Evolutionary conservation across 2,113 vertebrate genomes (phyloP).

Genomic region (Oxyruncus cristatus): DNA sequence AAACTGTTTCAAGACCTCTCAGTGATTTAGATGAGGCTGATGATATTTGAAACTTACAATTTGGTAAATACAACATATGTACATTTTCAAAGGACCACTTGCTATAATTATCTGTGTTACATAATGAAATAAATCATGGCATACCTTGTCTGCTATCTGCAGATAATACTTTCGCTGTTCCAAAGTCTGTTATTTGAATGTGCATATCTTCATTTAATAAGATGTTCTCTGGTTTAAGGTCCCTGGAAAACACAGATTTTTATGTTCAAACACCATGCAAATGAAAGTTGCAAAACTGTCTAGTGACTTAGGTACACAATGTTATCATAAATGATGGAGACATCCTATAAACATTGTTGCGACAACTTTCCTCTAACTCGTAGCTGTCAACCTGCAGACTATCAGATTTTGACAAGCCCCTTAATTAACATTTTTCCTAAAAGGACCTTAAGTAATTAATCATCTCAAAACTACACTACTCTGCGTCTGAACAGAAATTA

Average conservation of each 20-base stretch:
- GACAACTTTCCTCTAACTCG: not conserved
- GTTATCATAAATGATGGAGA: not conserved
- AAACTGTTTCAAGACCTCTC: not conserved
- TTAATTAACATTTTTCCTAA: not conserved
- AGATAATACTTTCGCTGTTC: conserved; percentile 95
- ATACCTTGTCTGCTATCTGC: conserved; percentile 95
- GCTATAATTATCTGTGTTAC: not conserved
- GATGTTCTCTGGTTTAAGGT: conserved; percentile 98
- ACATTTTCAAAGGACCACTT: conserved; percentile 22
- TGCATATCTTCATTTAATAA: conserved; percentile 98
- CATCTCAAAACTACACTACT: not conserved
- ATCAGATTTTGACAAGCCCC: not conserved
- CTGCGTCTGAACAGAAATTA: not conserved
- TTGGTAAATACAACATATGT: not conserved
- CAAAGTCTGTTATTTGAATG: conserved; percentile 99
- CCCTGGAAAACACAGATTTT: conserved; percentile 78
- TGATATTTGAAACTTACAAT: not conserved
- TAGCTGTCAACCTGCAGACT: not conserved
- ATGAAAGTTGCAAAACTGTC: not conserved
- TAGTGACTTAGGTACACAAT: not conserved
- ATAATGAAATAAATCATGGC: not conserved
- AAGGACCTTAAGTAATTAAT: not conserved
- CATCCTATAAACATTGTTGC: not conserved
- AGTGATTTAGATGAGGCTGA: not conserved
- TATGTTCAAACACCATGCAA: not conserved